Percentiles rank a stretch among this genome's conserved stretches.
These are phyloP conservation scores for Epinephelus awoara DNA, from an alignment of 2,797 vertebrate genomes.

Conservation along the genomic window DNA sequence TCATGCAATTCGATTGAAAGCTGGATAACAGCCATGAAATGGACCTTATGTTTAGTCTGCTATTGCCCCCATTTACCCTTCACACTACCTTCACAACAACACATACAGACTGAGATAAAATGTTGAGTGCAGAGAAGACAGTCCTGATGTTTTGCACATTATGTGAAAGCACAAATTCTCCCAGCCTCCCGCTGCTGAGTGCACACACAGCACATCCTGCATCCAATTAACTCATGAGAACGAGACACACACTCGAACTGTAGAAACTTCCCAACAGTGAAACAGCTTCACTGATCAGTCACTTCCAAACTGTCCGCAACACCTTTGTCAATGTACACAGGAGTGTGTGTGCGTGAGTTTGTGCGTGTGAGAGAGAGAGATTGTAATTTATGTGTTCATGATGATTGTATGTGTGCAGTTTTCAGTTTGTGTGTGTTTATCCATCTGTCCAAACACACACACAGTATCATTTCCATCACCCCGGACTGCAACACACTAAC, in stretches of 20 bases:
- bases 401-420: constrained; percentile 53
- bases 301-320: constrained; percentile 38
- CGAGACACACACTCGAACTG: constrained; percentile 52
- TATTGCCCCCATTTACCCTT: neutral
- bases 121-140: neutral
- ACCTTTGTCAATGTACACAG: neutral
- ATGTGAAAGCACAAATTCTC: constrained; percentile 36
- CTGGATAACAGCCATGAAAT: neutral
- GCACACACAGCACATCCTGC: constrained; percentile 8
- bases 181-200: neutral
- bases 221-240: neutral
- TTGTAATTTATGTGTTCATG: constrained; percentile 60
- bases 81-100: too few species aligned
- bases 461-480: constrained; percentile 35
- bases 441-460: constrained; percentile 13
- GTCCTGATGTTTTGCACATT: constrained; percentile 35
- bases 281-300: constrained; percentile 32
- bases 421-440: constrained; percentile 23
- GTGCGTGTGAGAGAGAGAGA: constrained; percentile 16
- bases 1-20: neutral
- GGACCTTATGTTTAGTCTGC: neutral
- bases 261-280: constrained; percentile 42
- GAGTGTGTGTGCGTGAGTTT: constrained; percentile 18
- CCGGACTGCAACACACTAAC: constrained; percentile 67
- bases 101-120: neutral